These are phyloP conservation scores for Centrocercus urophasianus DNA, from an alignment of 2,113 vertebrate species.

Conservation along the genomic window DNA sequence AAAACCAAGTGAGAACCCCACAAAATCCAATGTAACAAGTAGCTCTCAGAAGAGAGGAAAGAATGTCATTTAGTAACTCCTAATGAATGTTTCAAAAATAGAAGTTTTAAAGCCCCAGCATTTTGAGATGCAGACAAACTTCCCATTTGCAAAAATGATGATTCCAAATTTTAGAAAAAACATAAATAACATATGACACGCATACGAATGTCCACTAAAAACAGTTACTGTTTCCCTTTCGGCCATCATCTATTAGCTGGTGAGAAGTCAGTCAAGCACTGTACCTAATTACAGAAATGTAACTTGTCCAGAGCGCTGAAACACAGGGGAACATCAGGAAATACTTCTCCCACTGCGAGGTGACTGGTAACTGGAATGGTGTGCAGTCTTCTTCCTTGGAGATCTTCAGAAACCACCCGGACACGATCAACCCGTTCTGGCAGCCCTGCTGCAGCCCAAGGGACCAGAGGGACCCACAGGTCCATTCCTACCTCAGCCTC, in stretches of 20 bases:
- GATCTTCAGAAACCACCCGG: not conserved
- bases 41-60: not conserved
- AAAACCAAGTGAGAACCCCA: not conserved
- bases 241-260: fast-evolving
- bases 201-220: not conserved
- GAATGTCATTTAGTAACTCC: not conserved
- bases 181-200: fast-evolving
- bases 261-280: not conserved
- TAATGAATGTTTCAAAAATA: not conserved
- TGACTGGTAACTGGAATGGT: not conserved
- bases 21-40: not conserved
- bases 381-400: not conserved
- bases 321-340: not conserved
- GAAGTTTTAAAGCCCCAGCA: not conserved
- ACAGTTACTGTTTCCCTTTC: not conserved
- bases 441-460: not conserved
- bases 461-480: not conserved
- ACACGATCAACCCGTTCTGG: not conserved
- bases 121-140: not conserved
- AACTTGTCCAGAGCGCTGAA: not conserved
- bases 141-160: not conserved
- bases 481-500: not conserved
- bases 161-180: not conserved
- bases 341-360: not conserved
- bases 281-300: not conserved